Percentiles rank a stretch among this genome's conserved stretches.
Conservation (phyloP, 2,797 vertebrate genomes). For the Adrianichthys oophorus region DNA sequence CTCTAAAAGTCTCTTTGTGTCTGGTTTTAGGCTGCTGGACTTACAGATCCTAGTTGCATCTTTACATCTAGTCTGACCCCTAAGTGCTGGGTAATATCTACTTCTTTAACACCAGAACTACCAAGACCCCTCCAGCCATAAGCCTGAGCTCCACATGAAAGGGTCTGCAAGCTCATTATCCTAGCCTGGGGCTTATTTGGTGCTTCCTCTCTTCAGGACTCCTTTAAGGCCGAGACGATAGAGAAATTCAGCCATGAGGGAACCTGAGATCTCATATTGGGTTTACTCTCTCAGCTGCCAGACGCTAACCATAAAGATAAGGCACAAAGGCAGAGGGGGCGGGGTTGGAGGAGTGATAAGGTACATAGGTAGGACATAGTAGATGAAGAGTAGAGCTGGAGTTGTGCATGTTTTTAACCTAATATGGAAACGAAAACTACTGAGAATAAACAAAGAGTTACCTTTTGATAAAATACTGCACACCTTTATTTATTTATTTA, state of each 20-base stretch:
- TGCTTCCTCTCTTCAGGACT: conserved; percentile 43
- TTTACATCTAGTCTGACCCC: conserved; percentile 34
- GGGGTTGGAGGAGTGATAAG: conserved; percentile 45
- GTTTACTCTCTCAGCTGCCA: conserved; percentile 45
- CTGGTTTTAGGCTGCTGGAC: conserved; percentile 43
- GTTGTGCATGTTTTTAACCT: conserved; percentile 5
- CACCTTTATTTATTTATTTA: no score
- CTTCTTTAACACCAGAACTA: conserved; percentile 45
- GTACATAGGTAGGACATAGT: conserved; percentile 44
- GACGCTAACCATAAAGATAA: conserved; percentile 63
- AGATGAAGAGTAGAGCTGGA: conserved; percentile 44
- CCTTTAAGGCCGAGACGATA: conserved; percentile 60
- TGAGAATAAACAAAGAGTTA: neutral
- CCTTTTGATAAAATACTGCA: no score
- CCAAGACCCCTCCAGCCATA: conserved; percentile 46
- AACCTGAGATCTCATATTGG: conserved; percentile 38
- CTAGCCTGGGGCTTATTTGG: conserved; percentile 57
- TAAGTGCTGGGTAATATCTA: conserved; percentile 49
- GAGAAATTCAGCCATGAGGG: conserved; percentile 46
- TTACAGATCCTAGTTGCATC: conserved; percentile 57
- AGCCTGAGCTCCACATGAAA: conserved; percentile 73
- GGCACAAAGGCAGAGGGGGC: conserved; percentile 22
- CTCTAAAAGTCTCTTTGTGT: conserved; percentile 41
- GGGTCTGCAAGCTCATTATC: conserved; percentile 67
- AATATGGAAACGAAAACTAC: neutral